Base-by-base conservation (phyloP, 1,140 invertebrate species). In the Philopotamus ludificatus region DNA sequence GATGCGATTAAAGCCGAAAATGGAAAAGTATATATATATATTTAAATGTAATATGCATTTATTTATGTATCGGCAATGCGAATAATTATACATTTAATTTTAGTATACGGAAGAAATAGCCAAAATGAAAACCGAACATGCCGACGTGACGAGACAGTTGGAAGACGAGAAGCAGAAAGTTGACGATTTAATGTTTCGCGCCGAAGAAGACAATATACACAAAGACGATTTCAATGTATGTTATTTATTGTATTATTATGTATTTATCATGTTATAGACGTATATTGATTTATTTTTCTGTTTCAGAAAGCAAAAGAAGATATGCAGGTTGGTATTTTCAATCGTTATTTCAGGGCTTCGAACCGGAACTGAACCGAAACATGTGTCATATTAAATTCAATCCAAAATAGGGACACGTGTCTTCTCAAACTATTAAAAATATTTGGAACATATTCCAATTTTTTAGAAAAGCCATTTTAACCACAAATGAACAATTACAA, bases 101-200 rank as follows among this genome's bases (percentile, higher is more conserved):
- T 70, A 81, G 79, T 66, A 76, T 12, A 74, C 59, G 20, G 74
- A 71, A 20, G 77, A 79, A 57, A 78, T 84, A 83, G 73, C 76
- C 80, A 83, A 85, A 68, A 74, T 90, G 7, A 85, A 89, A 70
- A 76, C 81, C 3, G 89, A 93, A 65, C 86, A 87, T 68, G 82
- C 83, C 61, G 82, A 84, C 21, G 74, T 95, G 18, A 74, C 79
- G 47, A 79, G 82, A 42, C 87, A 90, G 70, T 74, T 96, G 67
- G 91, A 94, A 67, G 92, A 95, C 70, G 92, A 95, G 71, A 87
- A 84, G 72, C 87, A 91, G 72, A 94, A 93, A 77, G 85, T 90
- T 9, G 95, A 98, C 81, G 95, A 98, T 77, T 80, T 97, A 47
- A 86, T 94, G 73, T 97, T 97, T 74, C 85, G 90, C 39, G 88